Conservation (phyloP, 2,888 invertebrate species). For the Watsonalla cultraria region DNA sequence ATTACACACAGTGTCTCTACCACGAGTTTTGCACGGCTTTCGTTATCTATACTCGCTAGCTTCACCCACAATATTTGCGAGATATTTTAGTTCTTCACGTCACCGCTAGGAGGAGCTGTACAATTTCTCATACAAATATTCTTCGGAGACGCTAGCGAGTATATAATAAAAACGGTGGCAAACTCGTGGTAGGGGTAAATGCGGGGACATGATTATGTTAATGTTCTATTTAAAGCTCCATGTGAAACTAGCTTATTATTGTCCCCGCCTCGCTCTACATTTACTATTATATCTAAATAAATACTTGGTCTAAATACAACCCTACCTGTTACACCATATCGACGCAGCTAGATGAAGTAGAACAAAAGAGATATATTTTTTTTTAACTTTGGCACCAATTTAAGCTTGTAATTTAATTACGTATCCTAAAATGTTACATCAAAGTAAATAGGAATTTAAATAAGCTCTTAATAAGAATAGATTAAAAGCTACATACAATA, state of each 20-base stretch:
- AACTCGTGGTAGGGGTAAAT: too few relatives aligned
- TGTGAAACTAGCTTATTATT: slow-evolving; percentile 23
- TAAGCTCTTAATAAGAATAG: background rate
- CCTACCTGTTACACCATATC: slow-evolving; percentile 43
- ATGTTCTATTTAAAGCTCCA: slow-evolving; percentile 30
- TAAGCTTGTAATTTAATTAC: background rate
- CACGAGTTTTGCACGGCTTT: too few relatives aligned
- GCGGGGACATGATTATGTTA: slow-evolving; percentile 23
- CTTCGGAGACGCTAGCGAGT: too few relatives aligned
- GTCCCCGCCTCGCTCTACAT: slow-evolving; percentile 27
- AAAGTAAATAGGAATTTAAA: background rate
- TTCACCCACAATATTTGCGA: too few relatives aligned
- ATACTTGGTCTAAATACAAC: slow-evolving; percentile 61
- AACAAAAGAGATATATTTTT: slow-evolving; percentile 7
- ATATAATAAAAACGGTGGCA: too few relatives aligned
- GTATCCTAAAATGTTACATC: background rate
- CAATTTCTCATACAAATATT: too few relatives aligned
- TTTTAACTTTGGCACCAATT: slow-evolving; percentile 11
- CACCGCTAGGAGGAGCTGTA: too few relatives aligned
- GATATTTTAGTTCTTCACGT: too few relatives aligned
- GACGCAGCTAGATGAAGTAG: slow-evolving; percentile 11
- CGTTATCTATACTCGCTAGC: too few relatives aligned
- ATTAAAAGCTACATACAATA: background rate
- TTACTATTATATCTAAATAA: slow-evolving; percentile 52
- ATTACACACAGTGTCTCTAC: slow-evolving; percentile 16